These are phyloP conservation scores for Heptranchias perlo DNA, from an alignment of 2,113 vertebrate genomes.

Conservation along the genomic window DNA sequence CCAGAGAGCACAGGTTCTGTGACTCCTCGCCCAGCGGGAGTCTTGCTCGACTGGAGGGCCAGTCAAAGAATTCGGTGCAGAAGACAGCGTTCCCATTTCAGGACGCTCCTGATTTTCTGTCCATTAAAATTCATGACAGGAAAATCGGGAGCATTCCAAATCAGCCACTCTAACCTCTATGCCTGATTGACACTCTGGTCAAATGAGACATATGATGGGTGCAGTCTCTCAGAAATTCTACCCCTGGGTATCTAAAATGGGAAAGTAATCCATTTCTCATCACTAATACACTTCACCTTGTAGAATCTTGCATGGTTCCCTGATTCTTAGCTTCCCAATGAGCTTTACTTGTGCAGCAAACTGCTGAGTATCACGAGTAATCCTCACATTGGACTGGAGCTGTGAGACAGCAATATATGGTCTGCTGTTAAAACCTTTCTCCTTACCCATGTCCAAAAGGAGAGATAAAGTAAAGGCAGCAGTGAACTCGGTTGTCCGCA, in stretches of 20 bases:
- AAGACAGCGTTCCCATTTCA: background rate
- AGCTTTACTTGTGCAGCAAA: background rate
- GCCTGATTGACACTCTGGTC: background rate
- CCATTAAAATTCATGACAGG: background rate
- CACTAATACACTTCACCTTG: background rate
- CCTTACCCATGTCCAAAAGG: constrained; percentile 88
- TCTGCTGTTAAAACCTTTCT: background rate
- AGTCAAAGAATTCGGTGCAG: background rate
- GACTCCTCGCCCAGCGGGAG: background rate
- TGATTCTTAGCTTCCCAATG: background rate
- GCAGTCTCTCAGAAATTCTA: background rate
- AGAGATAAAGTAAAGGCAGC: constrained; percentile 97
- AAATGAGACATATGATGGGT: background rate
- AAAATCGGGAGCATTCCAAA: background rate
- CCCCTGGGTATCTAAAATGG: background rate
- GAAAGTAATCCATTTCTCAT: background rate
- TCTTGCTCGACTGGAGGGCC: background rate
- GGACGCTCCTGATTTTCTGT: background rate
- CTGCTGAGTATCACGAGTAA: background rate
- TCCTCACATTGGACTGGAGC: background rate
- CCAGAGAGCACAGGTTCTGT: background rate
- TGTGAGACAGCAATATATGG: background rate
- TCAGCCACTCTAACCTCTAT: background rate
- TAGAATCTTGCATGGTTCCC: background rate
- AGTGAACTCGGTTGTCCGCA: constrained; percentile 95